Conservation (phyloP, 2,888 invertebrate genomes). For the Drosophila ezoana region DNA sequence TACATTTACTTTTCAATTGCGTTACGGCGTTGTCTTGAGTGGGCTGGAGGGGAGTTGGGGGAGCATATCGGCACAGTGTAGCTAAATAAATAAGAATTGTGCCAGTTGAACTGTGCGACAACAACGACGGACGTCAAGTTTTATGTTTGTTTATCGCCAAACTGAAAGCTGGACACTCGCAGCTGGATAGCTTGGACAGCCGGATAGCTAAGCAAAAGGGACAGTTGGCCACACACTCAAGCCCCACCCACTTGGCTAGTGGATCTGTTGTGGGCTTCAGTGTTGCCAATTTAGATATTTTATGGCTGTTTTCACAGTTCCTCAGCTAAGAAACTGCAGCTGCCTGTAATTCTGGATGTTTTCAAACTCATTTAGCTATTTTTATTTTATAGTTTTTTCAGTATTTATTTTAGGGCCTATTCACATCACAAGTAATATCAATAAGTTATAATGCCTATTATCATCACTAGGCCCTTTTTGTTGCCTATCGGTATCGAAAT, state of each 20-base stretch:
- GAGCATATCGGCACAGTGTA: conserved; percentile 53
- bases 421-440: too few species aligned
- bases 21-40: conserved; percentile 31
- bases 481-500: too few species aligned
- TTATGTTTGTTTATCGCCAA: conserved; percentile 78
- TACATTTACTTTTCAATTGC: conserved; percentile 59
- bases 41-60: neutral
- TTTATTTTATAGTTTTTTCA: too few species aligned
- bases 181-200: conserved; percentile 34
- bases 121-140: conserved; percentile 65
- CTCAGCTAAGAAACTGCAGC: too few species aligned
- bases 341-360: too few species aligned
- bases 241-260: conserved; percentile 19
- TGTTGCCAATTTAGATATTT: too few species aligned
- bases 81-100: conserved; percentile 74
- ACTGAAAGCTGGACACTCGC: conserved; percentile 77
- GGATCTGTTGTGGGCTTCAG: too few species aligned
- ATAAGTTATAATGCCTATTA: too few species aligned
- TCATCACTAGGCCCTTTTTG: too few species aligned
- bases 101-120: conserved; percentile 72
- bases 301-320: too few species aligned
- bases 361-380: too few species aligned
- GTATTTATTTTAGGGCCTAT: too few species aligned
- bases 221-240: neutral
- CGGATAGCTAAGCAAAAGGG: conserved; percentile 13